A percentile compares a stretch with the other conserved stretches of the same genome.
These are phyloP conservation scores for Eupithecia exiguata DNA, from an alignment of 2,888 invertebrate species.

Conservation along the genomic window DNA sequence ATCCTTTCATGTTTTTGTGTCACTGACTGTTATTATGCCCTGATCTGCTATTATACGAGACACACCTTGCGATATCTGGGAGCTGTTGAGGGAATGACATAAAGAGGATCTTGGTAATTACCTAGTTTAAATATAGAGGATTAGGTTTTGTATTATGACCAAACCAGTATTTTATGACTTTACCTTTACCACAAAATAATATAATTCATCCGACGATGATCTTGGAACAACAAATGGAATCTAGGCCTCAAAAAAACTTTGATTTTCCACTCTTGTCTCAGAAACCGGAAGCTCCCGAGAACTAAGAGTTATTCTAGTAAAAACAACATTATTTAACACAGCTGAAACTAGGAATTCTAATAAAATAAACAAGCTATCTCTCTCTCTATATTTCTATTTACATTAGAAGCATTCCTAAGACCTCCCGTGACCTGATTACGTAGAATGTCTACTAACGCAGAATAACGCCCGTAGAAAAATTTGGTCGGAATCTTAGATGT, in stretches of 20 bases:
- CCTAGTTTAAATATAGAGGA: neutral
- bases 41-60: neutral
- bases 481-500: neutral
- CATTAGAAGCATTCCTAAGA: neutral
- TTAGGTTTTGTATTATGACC: neutral
- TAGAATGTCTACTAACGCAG: neutral
- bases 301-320: neutral
- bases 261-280: neutral
- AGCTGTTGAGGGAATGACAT: neutral
- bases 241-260: neutral
- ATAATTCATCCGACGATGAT: neutral
- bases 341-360: neutral
- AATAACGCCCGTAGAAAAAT: neutral
- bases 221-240: neutral
- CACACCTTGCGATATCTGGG: neutral
- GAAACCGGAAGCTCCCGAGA: neutral
- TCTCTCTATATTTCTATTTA: neutral
- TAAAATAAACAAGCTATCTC: neutral
- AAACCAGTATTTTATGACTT: neutral
- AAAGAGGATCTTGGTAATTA: neutral
- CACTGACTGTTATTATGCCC: neutral
- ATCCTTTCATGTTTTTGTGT: constrained; percentile 25
- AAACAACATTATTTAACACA: neutral
- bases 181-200: neutral
- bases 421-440: neutral